Evolutionary conservation across 2,113 vertebrate genomes (phyloP).

Genomic region (Panthera leo): DNA sequence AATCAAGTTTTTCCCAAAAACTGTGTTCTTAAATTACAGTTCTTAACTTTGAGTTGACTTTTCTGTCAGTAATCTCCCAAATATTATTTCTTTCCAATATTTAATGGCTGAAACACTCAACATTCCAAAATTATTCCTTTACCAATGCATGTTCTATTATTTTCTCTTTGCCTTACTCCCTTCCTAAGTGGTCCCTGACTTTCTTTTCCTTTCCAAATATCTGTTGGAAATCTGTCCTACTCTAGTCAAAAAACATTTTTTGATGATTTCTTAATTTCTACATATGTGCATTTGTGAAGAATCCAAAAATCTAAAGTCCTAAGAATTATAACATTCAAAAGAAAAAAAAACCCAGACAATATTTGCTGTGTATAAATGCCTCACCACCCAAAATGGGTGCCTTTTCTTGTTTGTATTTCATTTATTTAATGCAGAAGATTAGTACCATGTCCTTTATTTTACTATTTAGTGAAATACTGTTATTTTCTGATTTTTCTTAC

Average conservation of each 20-base stretch:
- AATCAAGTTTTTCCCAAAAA: neutral
- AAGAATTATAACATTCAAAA: neutral
- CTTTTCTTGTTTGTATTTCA: constrained; percentile 17
- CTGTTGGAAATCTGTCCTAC: neutral
- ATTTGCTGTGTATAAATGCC: neutral
- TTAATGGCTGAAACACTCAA: neutral
- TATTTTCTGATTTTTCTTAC: constrained; percentile 20
- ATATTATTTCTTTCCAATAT: neutral
- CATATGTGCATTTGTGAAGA: neutral
- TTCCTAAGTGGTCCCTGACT: neutral
- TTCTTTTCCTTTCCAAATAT: constrained; percentile 7
- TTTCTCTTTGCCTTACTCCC: neutral
- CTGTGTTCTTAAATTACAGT: neutral
- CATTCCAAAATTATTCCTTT: neutral
- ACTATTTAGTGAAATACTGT: constrained; percentile 38
- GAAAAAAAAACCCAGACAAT: neutral
- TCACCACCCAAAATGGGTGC: neutral
- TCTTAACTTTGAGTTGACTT: constrained; percentile 9
- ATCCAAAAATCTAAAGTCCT: neutral
- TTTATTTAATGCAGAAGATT: neutral
- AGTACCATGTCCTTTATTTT: neutral
- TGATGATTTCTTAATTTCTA: neutral
- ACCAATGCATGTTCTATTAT: neutral
- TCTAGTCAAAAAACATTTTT: neutral
- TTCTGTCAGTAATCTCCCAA: neutral